phyloP scores from a whole-genome alignment of 2,113 vertebrate species.

The Potamarius usumacintae region DNA sequence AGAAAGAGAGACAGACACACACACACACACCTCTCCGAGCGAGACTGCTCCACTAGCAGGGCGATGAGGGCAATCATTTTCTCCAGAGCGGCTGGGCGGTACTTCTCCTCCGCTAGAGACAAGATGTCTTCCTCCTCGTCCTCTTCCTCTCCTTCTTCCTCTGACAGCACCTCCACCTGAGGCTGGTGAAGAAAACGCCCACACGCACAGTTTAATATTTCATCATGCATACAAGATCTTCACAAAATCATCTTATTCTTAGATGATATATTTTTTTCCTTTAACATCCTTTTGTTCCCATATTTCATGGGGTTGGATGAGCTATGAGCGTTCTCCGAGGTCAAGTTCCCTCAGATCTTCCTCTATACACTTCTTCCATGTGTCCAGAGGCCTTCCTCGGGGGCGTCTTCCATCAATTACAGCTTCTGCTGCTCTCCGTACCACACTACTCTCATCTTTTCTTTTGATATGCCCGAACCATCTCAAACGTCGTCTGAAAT shows the following conservation, averaged over 20 bases:
- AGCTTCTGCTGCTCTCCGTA: too few relatives aligned
- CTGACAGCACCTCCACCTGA: conserved; percentile 97
- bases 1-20: conserved; percentile 50
- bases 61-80: conserved; percentile 99
- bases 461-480: too few relatives aligned
- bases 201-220: background rate
- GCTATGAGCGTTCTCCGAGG: too few relatives aligned
- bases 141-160: conserved; percentile 97
- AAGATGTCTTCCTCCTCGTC: conserved; percentile 98
- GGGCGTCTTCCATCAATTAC: too few relatives aligned
- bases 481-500: background rate
- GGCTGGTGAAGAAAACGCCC: conserved; percentile 72
- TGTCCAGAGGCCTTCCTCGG: too few relatives aligned
- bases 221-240: too few relatives aligned
- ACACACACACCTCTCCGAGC: conserved; percentile 84
- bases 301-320: too few relatives aligned
- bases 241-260: too few relatives aligned
- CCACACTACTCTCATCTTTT: too few relatives aligned
- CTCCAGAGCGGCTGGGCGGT: conserved; percentile 96
- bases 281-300: too few relatives aligned
- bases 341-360: too few relatives aligned
- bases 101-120: conserved; percentile 97
- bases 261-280: background rate
- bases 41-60: conserved; percentile 95
- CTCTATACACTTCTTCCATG: too few relatives aligned